phyloP scores from a whole-genome alignment of 30 jellyfish, hydroid and myxozoan species.

The Rhopilema esculentum region DNA sequence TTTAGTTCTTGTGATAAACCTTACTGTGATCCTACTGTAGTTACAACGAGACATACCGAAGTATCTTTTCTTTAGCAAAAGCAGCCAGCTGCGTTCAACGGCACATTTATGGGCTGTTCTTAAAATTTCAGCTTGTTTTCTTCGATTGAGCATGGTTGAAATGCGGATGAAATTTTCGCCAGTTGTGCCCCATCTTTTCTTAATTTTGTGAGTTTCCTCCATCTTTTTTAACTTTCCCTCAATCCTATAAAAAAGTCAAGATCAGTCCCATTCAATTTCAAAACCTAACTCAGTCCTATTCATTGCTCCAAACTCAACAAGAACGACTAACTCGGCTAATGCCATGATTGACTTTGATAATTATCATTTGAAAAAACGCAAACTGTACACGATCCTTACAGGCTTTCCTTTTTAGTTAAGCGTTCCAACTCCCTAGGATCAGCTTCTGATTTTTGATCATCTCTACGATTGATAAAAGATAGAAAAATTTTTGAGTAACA shows the following conservation, averaged over 20 bases:
- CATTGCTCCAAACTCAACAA: background rate
- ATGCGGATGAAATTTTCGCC: conserved; percentile 13
- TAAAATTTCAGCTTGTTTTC: conserved; percentile 10
- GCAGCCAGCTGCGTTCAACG: conserved; percentile 21
- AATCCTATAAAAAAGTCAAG: conserved; percentile 2
- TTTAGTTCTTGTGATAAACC: too few relatives aligned
- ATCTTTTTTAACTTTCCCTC: conserved; percentile 3
- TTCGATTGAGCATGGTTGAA: conserved; percentile 5
- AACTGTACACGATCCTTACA: conserved; percentile 8
- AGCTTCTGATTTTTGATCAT: conserved; percentile 9
- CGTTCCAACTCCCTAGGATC: conserved; percentile 17
- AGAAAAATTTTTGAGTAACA: background rate
- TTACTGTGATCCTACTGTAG: background rate
- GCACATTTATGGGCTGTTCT: conserved; percentile 7
- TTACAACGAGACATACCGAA: conserved; percentile 3
- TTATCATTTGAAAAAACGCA: background rate
- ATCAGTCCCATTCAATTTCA: background rate
- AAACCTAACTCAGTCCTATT: background rate
- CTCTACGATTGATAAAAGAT: conserved; percentile 10
- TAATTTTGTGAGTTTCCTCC: conserved; percentile 2
- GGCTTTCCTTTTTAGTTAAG: conserved; percentile 8
- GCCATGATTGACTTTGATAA: background rate
- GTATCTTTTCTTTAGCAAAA: conserved; percentile 19
- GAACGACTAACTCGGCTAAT: background rate
- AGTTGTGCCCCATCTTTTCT: background rate